A percentile compares a stretch with the other conserved stretches of the same genome.
Evolutionary conservation across 1,140 invertebrate genomes (phyloP).

Genomic region (Drosophila rhopaloa): DNA sequence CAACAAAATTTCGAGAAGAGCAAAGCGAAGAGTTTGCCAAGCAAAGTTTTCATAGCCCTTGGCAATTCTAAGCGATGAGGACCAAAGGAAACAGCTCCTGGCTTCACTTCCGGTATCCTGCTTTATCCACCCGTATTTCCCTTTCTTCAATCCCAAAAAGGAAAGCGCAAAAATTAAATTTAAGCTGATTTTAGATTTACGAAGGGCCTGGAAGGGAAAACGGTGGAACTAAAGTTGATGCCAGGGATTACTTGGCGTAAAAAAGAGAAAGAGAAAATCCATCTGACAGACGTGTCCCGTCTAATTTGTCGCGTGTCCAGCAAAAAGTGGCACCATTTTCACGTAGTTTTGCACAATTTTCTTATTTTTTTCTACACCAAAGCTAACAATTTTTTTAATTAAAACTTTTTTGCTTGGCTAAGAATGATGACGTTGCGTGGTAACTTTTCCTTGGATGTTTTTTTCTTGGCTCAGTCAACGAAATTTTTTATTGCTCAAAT

Average conservation of each 20-base stretch:
- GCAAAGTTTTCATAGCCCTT: slow-evolving; percentile 52
- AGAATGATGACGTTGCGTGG: slow-evolving; percentile 43
- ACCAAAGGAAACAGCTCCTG: slow-evolving; percentile 18
- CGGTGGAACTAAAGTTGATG: background rate
- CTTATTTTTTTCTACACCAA: slow-evolving; percentile 13
- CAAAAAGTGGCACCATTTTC: slow-evolving; percentile 20
- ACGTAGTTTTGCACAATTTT: slow-evolving; percentile 34
- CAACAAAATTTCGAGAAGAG: background rate
- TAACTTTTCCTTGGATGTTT: slow-evolving; percentile 21
- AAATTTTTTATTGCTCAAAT: slow-evolving; percentile 67
- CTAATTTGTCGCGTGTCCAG: slow-evolving; percentile 46
- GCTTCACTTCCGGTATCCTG: slow-evolving; percentile 20
- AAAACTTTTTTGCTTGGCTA: slow-evolving; percentile 56
- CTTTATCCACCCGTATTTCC: background rate
- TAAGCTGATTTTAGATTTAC: slow-evolving; percentile 72
- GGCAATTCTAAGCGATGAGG: slow-evolving; percentile 23
- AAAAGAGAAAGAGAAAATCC: slow-evolving; percentile 14
- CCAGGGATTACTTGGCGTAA: slow-evolving; percentile 17
- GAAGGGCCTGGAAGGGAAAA: slow-evolving; percentile 6
- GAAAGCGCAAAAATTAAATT: slow-evolving; percentile 71
- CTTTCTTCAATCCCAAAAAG: slow-evolving; percentile 14
- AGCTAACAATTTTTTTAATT: slow-evolving; percentile 67
- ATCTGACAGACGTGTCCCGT: slow-evolving; percentile 42
- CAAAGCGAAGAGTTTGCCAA: slow-evolving; percentile 16
- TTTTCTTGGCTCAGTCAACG: slow-evolving; percentile 42